Evolutionary conservation across 2,113 vertebrate genomes (phyloP), one percentile per base, ranked within the genome.

Genomic region (Paradoxurus hermaphroditus): DNA sequence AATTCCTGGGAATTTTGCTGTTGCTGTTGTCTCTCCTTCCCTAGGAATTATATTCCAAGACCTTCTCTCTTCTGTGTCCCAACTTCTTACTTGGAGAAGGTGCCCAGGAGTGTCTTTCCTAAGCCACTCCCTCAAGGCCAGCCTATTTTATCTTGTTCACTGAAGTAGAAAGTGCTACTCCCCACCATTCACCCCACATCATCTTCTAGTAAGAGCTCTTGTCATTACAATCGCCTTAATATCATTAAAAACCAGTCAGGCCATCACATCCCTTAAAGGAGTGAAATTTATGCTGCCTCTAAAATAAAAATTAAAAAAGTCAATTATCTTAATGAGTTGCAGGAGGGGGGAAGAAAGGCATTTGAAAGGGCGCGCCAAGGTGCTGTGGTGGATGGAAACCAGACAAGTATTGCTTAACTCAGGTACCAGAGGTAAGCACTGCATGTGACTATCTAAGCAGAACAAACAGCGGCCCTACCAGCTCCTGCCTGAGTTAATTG

Each of bases 271-370:
- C 53, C 78, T 86, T 94, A 93, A 90, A 63, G n/a, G 59, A 94
- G 10, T 68, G 11, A 93, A 85, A 92, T 85, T 53, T 90, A 94
- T 84, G 59, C 67, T 89, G 14, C 12, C 89, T 13, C 19, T 83
- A 72, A 95, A 88, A 88, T 44, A 78, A 86, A 86, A 85, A 36
- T 91, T 82, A 23, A 0, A 1, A 72, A 93, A 91, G 51, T 63
- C 41, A 88, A 36, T 94, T 93, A 91, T 53, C 41, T 95, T 59
- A 91, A 92, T 93, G 67, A 97, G 36, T 68, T 91, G 3, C 16
- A 94, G 16, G 10, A 41, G 5, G 21, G 23, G 1, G 3, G 2
- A n/a, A 36, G 31, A 92, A 90, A 49, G 4, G 3, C 18, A 25
- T 59, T 86, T 39, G 34, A 79, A 95, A 93, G 73, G 29, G 27